These are phyloP conservation scores for Drymonia ruficornis DNA, from an alignment of 2,888 invertebrate genomes.

Conservation along the genomic window DNA sequence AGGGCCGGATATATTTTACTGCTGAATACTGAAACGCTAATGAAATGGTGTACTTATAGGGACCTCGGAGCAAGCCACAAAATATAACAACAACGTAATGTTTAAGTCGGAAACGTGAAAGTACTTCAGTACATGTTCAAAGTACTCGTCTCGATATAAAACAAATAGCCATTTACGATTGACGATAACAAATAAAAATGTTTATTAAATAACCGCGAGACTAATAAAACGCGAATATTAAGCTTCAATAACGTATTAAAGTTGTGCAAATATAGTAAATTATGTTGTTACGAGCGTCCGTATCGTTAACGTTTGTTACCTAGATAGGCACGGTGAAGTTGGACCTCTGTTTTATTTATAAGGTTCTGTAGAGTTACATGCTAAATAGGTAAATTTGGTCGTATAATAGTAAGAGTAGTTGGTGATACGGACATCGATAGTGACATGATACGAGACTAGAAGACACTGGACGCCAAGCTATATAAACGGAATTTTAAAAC, in stretches of 20 bases:
- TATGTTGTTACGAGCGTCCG: conserved; percentile 44
- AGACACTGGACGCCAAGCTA: too few species aligned
- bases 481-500: too few species aligned
- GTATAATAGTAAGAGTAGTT: too few species aligned
- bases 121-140: conserved; percentile 32
- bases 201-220: conserved; percentile 67
- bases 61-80: too few species aligned
- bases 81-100: conserved; percentile 11
- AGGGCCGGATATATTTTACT: too few species aligned
- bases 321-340: conserved; percentile 46
- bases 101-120: conserved; percentile 3
- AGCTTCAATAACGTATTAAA: conserved; percentile 64
- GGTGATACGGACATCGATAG: too few species aligned
- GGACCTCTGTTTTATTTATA: conserved; percentile 4
- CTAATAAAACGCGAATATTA: conserved; percentile 69
- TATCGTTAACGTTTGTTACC: conserved; percentile 54
- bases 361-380: not conserved
- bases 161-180: conserved; percentile 56
- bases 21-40: too few species aligned
- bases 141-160: conserved; percentile 42
- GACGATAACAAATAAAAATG: conserved; percentile 41
- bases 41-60: too few species aligned
- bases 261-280: conserved; percentile 69
- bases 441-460: too few species aligned
- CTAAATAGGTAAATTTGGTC: too few species aligned